Percentiles rank a stretch among this genome's conserved stretches.
These are phyloP conservation scores for Aphidius ervi DNA, from an alignment of 1,140 invertebrate species.

Conservation along the genomic window DNA sequence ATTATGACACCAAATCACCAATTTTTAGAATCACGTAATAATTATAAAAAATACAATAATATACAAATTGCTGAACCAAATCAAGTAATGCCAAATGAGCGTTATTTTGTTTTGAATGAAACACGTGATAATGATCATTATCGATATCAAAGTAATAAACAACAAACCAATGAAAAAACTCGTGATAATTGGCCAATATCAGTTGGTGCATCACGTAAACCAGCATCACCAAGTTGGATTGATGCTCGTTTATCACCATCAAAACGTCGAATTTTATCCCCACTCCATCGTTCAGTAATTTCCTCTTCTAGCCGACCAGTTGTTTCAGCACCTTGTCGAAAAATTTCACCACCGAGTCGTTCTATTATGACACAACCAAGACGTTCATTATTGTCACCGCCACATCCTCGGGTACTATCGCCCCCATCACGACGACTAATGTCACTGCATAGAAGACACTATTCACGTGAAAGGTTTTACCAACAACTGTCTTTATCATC, in stretches of 20 bases:
- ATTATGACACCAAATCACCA: slow-evolving; percentile 40
- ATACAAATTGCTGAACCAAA: slow-evolving; percentile 31
- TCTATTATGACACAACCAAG: slow-evolving; percentile 17
- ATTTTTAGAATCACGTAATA: slow-evolving; percentile 20
- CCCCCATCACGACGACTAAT: slow-evolving; percentile 26
- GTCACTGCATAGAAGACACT: slow-evolving; percentile 33
- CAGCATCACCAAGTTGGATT: no score
- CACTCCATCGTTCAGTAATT: background rate
- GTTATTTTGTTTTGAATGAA: background rate
- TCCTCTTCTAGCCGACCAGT: no score
- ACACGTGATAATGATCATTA: no score
- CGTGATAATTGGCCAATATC: background rate
- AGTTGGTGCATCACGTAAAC: background rate
- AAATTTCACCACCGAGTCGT: slow-evolving; percentile 11
- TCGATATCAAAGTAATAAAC: background rate
- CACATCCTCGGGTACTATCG: slow-evolving; percentile 26
- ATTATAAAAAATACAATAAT: slow-evolving; percentile 27
- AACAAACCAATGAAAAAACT: background rate
- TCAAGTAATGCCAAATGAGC: slow-evolving; percentile 23
- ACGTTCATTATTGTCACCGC: slow-evolving; percentile 22
- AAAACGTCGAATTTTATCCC: no score
- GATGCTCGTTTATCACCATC: no score
- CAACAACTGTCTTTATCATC: no score
- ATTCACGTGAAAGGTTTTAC: slow-evolving; percentile 6
- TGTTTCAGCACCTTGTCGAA: no score